Conservation (phyloP, 2,888 invertebrate species). For the Alloplasta piceator region DNA sequence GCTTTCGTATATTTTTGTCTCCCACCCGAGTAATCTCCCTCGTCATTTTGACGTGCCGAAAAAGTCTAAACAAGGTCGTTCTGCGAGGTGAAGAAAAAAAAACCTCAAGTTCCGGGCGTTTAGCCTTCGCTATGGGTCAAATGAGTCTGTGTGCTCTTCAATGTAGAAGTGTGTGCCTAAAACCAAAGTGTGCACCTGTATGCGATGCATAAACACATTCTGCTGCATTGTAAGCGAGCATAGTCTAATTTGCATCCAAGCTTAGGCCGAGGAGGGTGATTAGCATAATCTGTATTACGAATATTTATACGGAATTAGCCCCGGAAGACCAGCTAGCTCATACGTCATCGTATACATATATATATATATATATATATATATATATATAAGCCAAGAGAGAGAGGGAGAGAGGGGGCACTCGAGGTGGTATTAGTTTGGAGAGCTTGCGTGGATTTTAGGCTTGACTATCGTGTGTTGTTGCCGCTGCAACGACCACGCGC, state of each 20-base stretch:
- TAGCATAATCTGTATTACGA: conserved; percentile 83
- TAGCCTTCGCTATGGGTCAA: conserved; percentile 16
- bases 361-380: too few relatives aligned
- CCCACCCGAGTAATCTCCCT: neutral
- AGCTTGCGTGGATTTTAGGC: conserved; percentile 60
- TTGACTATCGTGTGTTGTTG: conserved; percentile 50
- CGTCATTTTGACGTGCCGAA: conserved; percentile 35
- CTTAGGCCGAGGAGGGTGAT: conserved; percentile 72
- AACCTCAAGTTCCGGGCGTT: conserved; percentile 7
- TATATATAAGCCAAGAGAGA: too few relatives aligned
- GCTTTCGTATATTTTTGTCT: conserved; percentile 17
- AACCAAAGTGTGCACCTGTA: conserved; percentile 17
- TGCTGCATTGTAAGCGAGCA: conserved; percentile 52
- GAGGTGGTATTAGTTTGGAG: conserved; percentile 49
- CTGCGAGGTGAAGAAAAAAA: conserved; percentile 16
- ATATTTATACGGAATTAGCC: conserved; percentile 83
- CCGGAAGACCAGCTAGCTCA: conserved; percentile 74
- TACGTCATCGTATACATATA: conserved; percentile 76
- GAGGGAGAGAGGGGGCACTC: conserved; percentile 4
- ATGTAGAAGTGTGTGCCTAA: conserved; percentile 7
- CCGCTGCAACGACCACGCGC: conserved; percentile 8
- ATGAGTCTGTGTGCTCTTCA: conserved; percentile 16
- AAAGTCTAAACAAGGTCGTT: conserved; percentile 22
- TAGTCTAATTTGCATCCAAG: conserved; percentile 81
- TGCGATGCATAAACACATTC: neutral